Base-by-base conservation (phyloP, 2,113 vertebrate species). In the Rhinogobius similis region DNA sequence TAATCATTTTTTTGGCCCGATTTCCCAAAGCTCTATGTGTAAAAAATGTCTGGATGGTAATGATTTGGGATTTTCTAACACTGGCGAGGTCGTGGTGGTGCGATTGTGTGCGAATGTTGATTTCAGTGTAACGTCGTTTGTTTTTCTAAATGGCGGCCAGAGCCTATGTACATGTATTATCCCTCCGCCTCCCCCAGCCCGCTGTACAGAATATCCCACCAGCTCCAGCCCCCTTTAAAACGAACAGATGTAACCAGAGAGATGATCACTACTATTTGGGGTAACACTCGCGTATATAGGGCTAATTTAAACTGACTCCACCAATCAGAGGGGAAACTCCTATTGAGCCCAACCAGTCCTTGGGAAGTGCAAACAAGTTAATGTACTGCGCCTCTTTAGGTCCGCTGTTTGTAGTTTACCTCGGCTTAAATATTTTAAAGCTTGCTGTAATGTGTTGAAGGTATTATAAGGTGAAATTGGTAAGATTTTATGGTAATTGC, bases 21-120 rank as follows among this genome's bases (percentile, higher is more conserved):
- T 65, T 77, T 84, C 87, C 93, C 81, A 72, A 84, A 74, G 84
- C 83, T 88, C 89, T 88, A 90, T 91, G 90, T 68, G 71, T 68
- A 70, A 55, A 55, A 55, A 55, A 26, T 52, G 68, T 72, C 3
- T 55, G 80, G 65, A 63, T 63, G 56, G 65, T 62, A 38, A 18
- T 77, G 63, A 82, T 78, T 76, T 80, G 75, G 77, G 76, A 65
- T 83, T 84, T 88, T 90, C 80, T 82, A 82, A 87, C 80, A 75
- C 81, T 23, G 73, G 79, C 66, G 43, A 77, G 65, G 75, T 71
- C 38, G 78, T 74, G 76, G 76, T 72, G 76, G 71, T 89, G 76
- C 18, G 77, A 84, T 18, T 80, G 81, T 85, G 64, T 78, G 83
- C 82, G 73, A 89, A 82, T 87, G 81, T 87, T 75, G 55, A 81